Evolutionary conservation across 1,140 invertebrate species (phyloP), one percentile per base, ranked within the genome.

Genomic region (Brachionus koreanus): DNA sequence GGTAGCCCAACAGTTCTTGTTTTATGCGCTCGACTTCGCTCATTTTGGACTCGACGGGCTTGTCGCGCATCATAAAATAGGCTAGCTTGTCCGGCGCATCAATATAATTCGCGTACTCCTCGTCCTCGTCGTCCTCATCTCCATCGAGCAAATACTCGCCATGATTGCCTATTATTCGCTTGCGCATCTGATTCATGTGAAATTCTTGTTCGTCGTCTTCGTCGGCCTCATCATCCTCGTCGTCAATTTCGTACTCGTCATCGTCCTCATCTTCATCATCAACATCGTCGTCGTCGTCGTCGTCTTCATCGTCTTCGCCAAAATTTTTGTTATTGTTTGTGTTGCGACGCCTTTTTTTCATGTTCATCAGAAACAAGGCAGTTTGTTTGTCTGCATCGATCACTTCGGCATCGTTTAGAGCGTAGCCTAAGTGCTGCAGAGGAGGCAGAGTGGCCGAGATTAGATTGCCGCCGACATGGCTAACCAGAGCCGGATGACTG

Each of bases 11-110:
- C 13, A 79, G 33, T 25, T 79, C 76, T 61, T 79, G 76, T 29
- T 79, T 79, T 9, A 79, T 79, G 3, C 49, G 52, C 39, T 79
- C 76, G 6, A 79, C 76, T 79, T 79, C 76, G 49, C 35, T 42
- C 35, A 79, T 25, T n/a, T 79, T 79, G 0, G 39, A 25, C 42
- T 46, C 37, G 16, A 74, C 69, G 2, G 39, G 37, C 16, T 69
- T 69, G 10, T 69, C 65, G n/a, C 37, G 65, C 65, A 69, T 69
- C 69, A 74, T 74, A n/a, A 74, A 74, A 46, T 74, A 74, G 23
- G 69, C 69, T 19, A 74, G 25, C 43, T 74, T 74, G 33, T 74
- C 69, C 25, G 69, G 69, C 43, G 42, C 39, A 6, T 74, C 69
- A 12, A 46, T 74, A 2, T 74, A 43, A 74, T 33, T 46, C 0